These are phyloP conservation scores for Siniperca undulata DNA, from an alignment of 2,797 vertebrate species.

Conservation along the genomic window DNA sequence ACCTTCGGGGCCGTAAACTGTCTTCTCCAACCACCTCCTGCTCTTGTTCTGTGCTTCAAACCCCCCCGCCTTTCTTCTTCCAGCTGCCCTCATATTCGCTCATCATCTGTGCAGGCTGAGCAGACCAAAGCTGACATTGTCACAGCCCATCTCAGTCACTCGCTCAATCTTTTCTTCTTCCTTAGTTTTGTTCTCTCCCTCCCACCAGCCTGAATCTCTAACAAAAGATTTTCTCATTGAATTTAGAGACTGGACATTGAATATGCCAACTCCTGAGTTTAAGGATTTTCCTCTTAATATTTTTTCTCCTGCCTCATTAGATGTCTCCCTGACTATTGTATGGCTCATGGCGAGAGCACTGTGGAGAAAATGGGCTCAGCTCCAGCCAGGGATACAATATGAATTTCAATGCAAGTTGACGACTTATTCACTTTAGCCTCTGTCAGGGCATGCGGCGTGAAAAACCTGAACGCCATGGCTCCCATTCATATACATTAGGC, in stretches of 20 bases:
- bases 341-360: conserved; percentile 60
- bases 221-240: conserved; percentile 63
- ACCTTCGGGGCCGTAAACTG: neutral
- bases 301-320: conserved; percentile 76
- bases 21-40: neutral
- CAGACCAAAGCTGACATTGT: conserved; percentile 72
- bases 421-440: conserved; percentile 74
- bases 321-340: conserved; percentile 66
- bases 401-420: conserved; percentile 76
- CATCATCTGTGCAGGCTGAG: conserved; percentile 47
- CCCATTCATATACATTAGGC: conserved; percentile 70
- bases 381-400: conserved; percentile 67
- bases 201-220: conserved; percentile 39
- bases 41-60: neutral
- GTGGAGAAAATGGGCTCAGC: conserved; percentile 70
- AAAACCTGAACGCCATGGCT: conserved; percentile 66
- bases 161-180: conserved; percentile 39
- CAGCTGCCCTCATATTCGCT: conserved; percentile 37
- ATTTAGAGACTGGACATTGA: conserved; percentile 52
- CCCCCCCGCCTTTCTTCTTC: conserved; percentile 7
- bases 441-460: conserved; percentile 65
- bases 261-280: conserved; percentile 52
- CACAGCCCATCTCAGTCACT: conserved; percentile 66
- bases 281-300: conserved; percentile 67
- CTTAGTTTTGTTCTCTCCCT: conserved; percentile 24